Base-by-base conservation (phyloP, 2,888 invertebrate genomes). In the Acronicta psi region DNA sequence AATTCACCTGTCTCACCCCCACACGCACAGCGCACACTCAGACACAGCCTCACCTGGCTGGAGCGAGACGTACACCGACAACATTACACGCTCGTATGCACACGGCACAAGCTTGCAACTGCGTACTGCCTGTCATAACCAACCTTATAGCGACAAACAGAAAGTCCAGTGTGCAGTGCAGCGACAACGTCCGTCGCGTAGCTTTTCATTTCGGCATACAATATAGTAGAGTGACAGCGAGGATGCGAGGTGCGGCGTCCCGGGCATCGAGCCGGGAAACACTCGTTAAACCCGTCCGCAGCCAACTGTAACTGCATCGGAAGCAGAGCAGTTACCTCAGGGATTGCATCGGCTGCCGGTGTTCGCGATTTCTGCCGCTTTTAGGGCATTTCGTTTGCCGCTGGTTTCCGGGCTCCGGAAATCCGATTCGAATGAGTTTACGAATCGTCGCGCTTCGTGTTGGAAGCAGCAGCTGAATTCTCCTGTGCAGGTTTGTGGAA, bases 1-100 rank as follows among this genome's bases (percentile, higher is more conserved):
- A 85, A 84, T 82, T 90, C 86, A 90, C 88, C 91, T 90, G 87
- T 81, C 84, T 77, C 80, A 64, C 84, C 77, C 86, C 80, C 87
- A 81, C 89, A 84, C 68, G 38, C 67, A 63, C 53, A 41, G 56
- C 59, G 44, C 57, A 59, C 73, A 73, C 67, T 31, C 43, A 46
- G 44, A 52, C 53, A 61, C 72, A 59, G 64, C 64, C 77, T 75
- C 81, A 80, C 82, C 83, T 82, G 78, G 75, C 78, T 73, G 78
- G 72, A 79, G 75, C 75, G 75, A 77, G 75, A 70, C 75, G 75
- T 79, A 83, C 83, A 77, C 75, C 73, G 80, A 73, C 81, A 71
- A 79, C 75, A 82, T 84, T 83, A 83, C 85, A 85, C 81, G 82
- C 80, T 75, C 78, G 80, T 79, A 85, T 86, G 87, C 87, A 84